Evolutionary conservation across 2,888 invertebrate genomes (phyloP), one percentile per base, ranked within the genome.

Genomic region (Spodoptera exigua): DNA sequence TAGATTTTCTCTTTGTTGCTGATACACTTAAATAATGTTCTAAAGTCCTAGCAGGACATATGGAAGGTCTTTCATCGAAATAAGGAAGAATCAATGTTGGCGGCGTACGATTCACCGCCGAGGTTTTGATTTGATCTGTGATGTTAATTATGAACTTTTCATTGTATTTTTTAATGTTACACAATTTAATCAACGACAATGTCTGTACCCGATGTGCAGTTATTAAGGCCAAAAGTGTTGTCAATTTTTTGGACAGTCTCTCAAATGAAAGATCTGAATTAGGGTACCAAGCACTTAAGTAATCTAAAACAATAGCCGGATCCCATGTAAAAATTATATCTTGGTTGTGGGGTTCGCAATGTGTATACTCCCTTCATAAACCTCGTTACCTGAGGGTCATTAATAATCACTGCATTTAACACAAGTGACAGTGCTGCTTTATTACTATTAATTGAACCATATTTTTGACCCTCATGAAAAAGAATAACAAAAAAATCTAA

Each of bases 311-410:
- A n/a, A 43, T 32, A n/a, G 52, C 37, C 4, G 56, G 48, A 11
- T 61, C 47, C 52, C 61, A 61, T 11, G 47, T 56, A n/a, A 40
- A 27, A 10, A 43, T 32, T 18, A 34, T 57, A 53, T 43, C 39
- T 56, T 35, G 56, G 61, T 3, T 36, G 10, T 12, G 36, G 18
- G 2, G 61, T 47, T 43, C 43, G 41, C 11, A 37, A 41, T 10
- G 52, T 61, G 18, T 35, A 61, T 10, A 52, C 34, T 35, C 52
- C 61, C 46, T 47, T 61, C 12, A 61, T 36, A 21, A 61, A 46
- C 16, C 61, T 39, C 36, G 35, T 47, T 0, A 61, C 11, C 7
- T 14, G 40, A n/a, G 46, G 32, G 18, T 61, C 46, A 14, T 37
- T 45, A 14, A 44, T 45, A 14, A 39, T 36, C 11, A 17, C 27